Conservation (phyloP, 2,888 invertebrate species). For the Ectropis crepuscularia region DNA sequence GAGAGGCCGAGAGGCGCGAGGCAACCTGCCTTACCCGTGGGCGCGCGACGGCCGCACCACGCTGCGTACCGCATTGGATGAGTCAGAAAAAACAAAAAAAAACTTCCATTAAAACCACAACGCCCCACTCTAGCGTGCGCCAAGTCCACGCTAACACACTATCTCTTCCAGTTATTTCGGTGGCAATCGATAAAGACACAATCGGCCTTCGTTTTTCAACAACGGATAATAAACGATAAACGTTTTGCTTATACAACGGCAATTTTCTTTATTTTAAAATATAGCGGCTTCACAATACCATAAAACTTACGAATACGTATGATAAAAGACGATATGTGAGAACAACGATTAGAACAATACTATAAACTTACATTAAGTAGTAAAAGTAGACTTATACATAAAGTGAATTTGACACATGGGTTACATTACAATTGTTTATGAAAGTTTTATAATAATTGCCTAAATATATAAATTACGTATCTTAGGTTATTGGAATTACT, state of each 20-base stretch:
- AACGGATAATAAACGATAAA: constrained; percentile 81
- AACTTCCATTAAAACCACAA: constrained; percentile 65
- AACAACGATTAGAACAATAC: constrained; percentile 82
- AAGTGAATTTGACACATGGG: constrained; percentile 78
- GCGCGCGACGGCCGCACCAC: constrained; percentile 69
- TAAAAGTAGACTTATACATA: constrained; percentile 65
- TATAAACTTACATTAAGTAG: constrained; percentile 74
- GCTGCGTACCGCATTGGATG: constrained; percentile 78
- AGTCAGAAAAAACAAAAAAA: constrained; percentile 74
- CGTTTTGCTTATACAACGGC: constrained; percentile 83
- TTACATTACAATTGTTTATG: constrained; percentile 71
- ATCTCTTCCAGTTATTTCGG: constrained; percentile 82
- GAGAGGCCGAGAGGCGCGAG: constrained; percentile 20
- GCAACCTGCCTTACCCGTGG: constrained; percentile 64
- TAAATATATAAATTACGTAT: constrained; percentile 64
- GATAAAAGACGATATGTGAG: constrained; percentile 82
- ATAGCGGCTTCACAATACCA: constrained; percentile 84
- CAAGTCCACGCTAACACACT: constrained; percentile 78
- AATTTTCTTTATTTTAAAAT: constrained; percentile 85
- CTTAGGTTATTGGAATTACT: constrained; percentile 74
- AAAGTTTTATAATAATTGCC: constrained; percentile 64
- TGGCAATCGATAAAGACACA: constrained; percentile 77
- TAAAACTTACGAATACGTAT: constrained; percentile 76
- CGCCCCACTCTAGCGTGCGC: constrained; percentile 66
- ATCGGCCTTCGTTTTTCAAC: constrained; percentile 71